phyloP scores from a whole-genome alignment of 2,888 invertebrate genomes.

The Drosophila phalerata region DNA sequence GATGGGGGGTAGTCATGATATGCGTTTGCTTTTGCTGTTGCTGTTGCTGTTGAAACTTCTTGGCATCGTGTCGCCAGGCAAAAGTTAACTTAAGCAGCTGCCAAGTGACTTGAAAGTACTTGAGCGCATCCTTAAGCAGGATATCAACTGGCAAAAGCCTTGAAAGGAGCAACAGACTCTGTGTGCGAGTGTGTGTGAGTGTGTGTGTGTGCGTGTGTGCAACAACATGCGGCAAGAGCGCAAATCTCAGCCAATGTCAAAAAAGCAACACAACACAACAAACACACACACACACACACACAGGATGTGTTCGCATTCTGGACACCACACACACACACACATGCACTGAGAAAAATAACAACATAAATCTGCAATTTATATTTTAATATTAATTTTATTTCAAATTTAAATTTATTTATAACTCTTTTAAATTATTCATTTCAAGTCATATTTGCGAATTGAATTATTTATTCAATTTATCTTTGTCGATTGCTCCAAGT shows the following conservation, averaged over 20 bases:
- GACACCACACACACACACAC: slow-evolving; percentile 15
- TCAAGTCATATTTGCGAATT: too few species aligned
- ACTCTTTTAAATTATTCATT: too few species aligned
- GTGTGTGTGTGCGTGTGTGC: slow-evolving; percentile 37
- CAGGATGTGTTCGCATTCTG: slow-evolving; percentile 36
- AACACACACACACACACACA: slow-evolving; percentile 14
- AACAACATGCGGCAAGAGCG: slow-evolving; percentile 35
- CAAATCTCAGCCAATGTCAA: slow-evolving; percentile 74
- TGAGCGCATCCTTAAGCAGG: slow-evolving; percentile 82
- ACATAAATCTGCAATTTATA: background rate
- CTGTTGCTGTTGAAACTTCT: slow-evolving; percentile 2
- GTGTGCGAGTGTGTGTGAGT: slow-evolving; percentile 36
- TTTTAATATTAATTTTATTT: background rate
- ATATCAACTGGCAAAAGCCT: slow-evolving; percentile 81
- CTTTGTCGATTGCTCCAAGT: too few species aligned
- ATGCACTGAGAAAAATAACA: background rate
- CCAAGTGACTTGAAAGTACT: slow-evolving; percentile 81
- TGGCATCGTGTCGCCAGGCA: slow-evolving; percentile 40
- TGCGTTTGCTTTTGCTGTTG: slow-evolving; percentile 17
- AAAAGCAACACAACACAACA: slow-evolving; percentile 41
- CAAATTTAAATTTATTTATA: too few species aligned
- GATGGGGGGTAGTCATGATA: slow-evolving; percentile 4
- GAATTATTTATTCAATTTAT: too few species aligned
- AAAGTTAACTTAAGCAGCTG: slow-evolving; percentile 82
- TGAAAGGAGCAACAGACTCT: slow-evolving; percentile 61